These are phyloP conservation scores for Trissolcus brochymenae DNA, from an alignment of 2,888 invertebrate genomes.

Conservation along the genomic window DNA sequence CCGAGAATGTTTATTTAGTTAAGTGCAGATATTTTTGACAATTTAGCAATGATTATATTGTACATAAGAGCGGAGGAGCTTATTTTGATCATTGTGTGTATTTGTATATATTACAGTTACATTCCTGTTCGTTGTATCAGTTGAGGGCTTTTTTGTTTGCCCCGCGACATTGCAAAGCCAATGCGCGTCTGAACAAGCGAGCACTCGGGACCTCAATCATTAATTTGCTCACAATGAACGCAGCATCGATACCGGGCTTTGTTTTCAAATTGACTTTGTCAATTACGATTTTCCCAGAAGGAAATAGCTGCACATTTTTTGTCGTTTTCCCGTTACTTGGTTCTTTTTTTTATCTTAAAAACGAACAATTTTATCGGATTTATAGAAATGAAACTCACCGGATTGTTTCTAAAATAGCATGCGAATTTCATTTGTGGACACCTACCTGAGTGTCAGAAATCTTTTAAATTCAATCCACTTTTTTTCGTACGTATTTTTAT, in stretches of 20 bases:
- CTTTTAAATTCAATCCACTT: background rate
- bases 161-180: constrained; percentile 15
- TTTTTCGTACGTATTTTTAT: background rate
- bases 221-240: no score
- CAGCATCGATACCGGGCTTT: no score
- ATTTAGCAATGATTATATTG: constrained; percentile 43
- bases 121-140: constrained; percentile 37
- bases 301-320: no score
- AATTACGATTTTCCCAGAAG: no score
- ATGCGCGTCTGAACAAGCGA: background rate
- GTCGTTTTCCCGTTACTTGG: no score
- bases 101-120: constrained; percentile 52
- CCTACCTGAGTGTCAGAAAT: background rate
- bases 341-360: no score
- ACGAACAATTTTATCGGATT: no score
- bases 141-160: constrained; percentile 9
- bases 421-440: no score
- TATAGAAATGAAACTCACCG: no score
- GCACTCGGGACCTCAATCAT: no score
- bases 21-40: constrained; percentile 42
- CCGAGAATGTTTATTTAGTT: constrained; percentile 34
- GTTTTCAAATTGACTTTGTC: no score
- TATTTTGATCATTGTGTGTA: constrained; percentile 50
- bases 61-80: constrained; percentile 53
- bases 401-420: no score